Percentiles rank a stretch among this genome's conserved stretches.
These are phyloP conservation scores for Barbus barbus DNA, from an alignment of 2,113 vertebrate species.

Conservation along the genomic window DNA sequence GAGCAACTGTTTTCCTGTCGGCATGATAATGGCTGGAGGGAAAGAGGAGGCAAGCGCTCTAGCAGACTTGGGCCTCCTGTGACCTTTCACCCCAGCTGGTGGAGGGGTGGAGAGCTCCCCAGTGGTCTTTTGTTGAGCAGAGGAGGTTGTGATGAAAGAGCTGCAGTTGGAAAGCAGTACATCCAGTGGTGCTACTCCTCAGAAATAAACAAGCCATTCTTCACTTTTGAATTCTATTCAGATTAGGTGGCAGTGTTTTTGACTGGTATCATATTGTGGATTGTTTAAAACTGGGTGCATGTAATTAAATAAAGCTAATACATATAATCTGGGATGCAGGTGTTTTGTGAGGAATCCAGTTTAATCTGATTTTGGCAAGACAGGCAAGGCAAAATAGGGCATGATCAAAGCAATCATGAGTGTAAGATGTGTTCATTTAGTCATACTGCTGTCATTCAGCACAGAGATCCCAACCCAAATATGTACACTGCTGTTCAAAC, in stretches of 20 bases:
- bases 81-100: conserved; percentile 53
- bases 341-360: neutral
- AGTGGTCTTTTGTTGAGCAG: conserved; percentile 68
- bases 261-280: neutral
- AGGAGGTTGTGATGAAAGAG: conserved; percentile 62
- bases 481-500: neutral
- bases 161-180: neutral
- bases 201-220: neutral
- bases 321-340: neutral
- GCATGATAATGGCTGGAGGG: conserved; percentile 64
- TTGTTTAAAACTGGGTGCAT: neutral
- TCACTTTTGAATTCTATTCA: neutral
- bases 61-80: conserved; percentile 40
- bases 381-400: neutral
- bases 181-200: neutral
- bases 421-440: neutral
- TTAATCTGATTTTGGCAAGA: neutral
- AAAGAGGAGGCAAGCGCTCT: conserved; percentile 44
- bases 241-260: neutral
- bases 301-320: neutral
- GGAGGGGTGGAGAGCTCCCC: conserved; percentile 53
- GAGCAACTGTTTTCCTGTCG: conserved; percentile 60
- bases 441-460: neutral
- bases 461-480: neutral
- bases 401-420: neutral